phyloP scores from a whole-genome alignment of 2,888 invertebrate species.

The Habrosyne pyritoides region DNA sequence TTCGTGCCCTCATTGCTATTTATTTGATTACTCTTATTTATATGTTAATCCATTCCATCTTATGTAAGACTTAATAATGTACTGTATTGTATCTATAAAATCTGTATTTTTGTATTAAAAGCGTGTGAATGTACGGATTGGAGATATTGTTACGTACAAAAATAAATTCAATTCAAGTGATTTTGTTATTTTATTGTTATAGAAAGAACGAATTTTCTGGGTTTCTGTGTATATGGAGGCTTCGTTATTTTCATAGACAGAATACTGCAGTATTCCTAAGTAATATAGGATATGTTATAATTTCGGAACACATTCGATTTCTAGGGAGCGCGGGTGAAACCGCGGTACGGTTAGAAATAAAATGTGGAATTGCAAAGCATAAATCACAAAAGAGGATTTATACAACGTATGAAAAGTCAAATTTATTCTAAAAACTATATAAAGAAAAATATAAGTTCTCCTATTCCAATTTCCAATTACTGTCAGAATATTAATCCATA shows the following conservation, averaged over 20 bases:
- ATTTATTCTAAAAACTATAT: neutral
- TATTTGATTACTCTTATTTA: conserved; percentile 8
- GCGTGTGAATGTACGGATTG: conserved; percentile 29
- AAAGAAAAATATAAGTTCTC: conserved; percentile 13
- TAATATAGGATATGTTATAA: too few species aligned
- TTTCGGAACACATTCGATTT: too few species aligned
- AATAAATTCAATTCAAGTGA: conserved; percentile 28
- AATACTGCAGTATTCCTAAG: too few species aligned
- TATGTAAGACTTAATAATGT: conserved; percentile 15
- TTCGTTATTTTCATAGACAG: too few species aligned
- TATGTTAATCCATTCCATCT: conserved; percentile 31
- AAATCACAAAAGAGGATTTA: conserved; percentile 5
- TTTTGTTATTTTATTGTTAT: neutral
- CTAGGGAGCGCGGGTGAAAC: too few species aligned
- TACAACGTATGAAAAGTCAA: neutral
- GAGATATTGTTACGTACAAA: conserved; percentile 41
- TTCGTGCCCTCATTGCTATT: neutral
- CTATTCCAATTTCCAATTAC: conserved; percentile 50
- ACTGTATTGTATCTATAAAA: conserved; percentile 24
- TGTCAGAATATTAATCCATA: conserved; percentile 40
- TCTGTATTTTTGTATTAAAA: conserved; percentile 34
- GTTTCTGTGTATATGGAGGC: too few species aligned
- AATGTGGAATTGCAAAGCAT: too few species aligned
- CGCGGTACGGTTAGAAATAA: too few species aligned
- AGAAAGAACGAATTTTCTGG: too few species aligned